Evolutionary conservation across 2,888 invertebrate genomes (phyloP).

Genomic region (Perdita meconis): DNA sequence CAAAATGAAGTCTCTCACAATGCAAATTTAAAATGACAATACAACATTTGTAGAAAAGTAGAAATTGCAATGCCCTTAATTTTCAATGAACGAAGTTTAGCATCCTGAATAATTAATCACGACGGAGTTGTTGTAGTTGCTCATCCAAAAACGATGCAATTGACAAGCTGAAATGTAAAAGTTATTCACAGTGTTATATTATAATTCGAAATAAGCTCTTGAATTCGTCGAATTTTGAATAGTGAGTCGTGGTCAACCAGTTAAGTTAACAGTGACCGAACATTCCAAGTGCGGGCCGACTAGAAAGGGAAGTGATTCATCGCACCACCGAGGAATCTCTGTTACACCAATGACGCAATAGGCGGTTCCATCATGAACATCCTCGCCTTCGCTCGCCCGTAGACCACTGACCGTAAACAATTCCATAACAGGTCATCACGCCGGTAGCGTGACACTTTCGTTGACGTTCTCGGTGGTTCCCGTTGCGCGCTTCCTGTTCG

Average conservation of each 20-base stretch:
- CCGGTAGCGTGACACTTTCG: not conserved
- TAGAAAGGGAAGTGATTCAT: constrained; percentile 65
- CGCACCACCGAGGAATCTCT: constrained; percentile 49
- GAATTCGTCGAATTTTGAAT: not conserved
- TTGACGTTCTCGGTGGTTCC: not conserved
- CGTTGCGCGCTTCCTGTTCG: not conserved
- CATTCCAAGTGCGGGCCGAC: constrained; percentile 38
- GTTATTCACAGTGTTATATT: no score
- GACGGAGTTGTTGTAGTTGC: no score
- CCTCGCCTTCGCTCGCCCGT: not conserved
- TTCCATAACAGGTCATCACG: constrained; percentile 17
- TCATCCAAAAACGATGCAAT: no score
- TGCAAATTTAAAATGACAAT: no score
- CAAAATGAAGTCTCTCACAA: no score
- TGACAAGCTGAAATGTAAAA: no score
- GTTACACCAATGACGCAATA: constrained; percentile 46
- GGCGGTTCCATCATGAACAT: constrained; percentile 30
- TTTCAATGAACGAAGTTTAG: no score
- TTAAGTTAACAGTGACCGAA: constrained; percentile 23
- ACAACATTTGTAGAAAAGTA: no score
- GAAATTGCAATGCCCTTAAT: no score
- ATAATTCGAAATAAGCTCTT: no score
- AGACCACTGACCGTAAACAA: constrained; percentile 32
- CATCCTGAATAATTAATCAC: no score
- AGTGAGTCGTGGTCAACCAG: not conserved